Base-by-base conservation (phyloP, 2,797 vertebrate genomes). In the Premnoplex brunnescens region DNA sequence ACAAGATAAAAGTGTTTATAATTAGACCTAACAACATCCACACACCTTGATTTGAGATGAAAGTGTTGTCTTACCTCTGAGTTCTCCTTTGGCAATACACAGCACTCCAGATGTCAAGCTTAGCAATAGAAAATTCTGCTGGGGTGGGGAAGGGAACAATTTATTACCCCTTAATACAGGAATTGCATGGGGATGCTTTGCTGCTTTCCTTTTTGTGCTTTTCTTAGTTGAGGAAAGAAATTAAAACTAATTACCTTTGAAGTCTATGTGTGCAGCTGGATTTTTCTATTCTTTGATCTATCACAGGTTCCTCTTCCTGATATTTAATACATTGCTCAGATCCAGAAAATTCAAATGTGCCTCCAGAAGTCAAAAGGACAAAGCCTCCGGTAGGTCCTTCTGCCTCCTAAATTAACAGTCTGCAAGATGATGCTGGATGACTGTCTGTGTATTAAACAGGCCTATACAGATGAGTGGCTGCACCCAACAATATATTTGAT, bases 1-100 rank as follows among this genome's bases (percentile, higher is more conserved):
- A 72, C 3, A 30, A 95, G 88, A 90, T 66, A 68, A 73, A 92
- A 81, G 60, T 63, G 74, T 49, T 85, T 90, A 83, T 86, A 89
- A 83, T 72, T 52, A 87, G 59, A 77, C 21, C 36, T 77, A 93
- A 82, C 36, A 82, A 55, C 56, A 46, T 74, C 55, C 74, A 79
- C 56, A 83, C 28, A 87, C 48, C 81, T 91, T 84, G 51, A 90
- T 79, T 78, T 91, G 68, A 68, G 55, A 82, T 85, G 59, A 95
- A 93, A 90, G 39, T 36, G 44, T 26, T n/a, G 24, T 81, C 26
- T 56, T 77, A 77, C 14, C 44, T 86, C 62, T 27, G 18, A 77
- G 12, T 48, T 71, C 49, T 39, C 44, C 64, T 79, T 81, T 1
- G 3, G 13, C 39, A 49, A 56, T 66, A 63, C 37, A 49, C 32